A percentile compares a stretch with the other conserved stretches of the same genome.
These are phyloP conservation scores for Drosophila orosa DNA, from an alignment of 1,140 invertebrate species.

Conservation along the genomic window DNA sequence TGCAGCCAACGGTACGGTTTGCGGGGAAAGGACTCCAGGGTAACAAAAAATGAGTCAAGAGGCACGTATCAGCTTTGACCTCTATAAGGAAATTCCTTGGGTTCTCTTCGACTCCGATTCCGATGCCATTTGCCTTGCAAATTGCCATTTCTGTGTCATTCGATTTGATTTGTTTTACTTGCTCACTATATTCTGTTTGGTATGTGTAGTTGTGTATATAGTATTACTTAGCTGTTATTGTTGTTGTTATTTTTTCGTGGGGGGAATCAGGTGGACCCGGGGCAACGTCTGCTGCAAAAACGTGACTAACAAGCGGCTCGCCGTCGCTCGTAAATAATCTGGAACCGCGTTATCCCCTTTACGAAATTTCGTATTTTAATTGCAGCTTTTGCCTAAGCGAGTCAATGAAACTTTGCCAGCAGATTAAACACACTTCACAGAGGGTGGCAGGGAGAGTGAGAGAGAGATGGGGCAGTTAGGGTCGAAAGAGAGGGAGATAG, in stretches of 20 bases:
- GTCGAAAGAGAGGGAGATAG: background rate
- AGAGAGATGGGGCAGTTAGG: background rate
- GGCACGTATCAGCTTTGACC: slow-evolving; percentile 29
- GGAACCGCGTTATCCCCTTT: slow-evolving; percentile 29
- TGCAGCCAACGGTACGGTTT: slow-evolving; percentile 54
- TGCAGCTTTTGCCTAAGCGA: slow-evolving; percentile 52
- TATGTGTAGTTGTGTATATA: slow-evolving; percentile 17
- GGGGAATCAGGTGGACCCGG: slow-evolving; percentile 20
- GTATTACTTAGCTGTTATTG: background rate
- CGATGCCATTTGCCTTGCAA: slow-evolving; percentile 59
- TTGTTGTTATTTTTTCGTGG: slow-evolving; percentile 3
- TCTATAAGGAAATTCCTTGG: slow-evolving; percentile 51
- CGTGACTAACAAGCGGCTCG: slow-evolving; percentile 61
- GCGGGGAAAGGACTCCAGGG: slow-evolving; percentile 8
- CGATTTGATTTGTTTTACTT: slow-evolving; percentile 49
- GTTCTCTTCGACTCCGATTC: slow-evolving; percentile 25
- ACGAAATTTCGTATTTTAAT: slow-evolving; percentile 55
- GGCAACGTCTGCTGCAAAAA: slow-evolving; percentile 48
- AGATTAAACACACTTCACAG: slow-evolving; percentile 40
- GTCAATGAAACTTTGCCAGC: slow-evolving; percentile 54
- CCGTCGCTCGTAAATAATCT: slow-evolving; percentile 50
- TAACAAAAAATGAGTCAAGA: slow-evolving; percentile 3
- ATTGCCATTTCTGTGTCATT: slow-evolving; percentile 52
- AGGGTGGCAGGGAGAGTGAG: background rate
- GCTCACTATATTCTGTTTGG: background rate